Percentiles rank a stretch among this genome's conserved stretches.
phyloP scores from a whole-genome alignment of 2,113 vertebrate species.

The Pelusios castaneus region DNA sequence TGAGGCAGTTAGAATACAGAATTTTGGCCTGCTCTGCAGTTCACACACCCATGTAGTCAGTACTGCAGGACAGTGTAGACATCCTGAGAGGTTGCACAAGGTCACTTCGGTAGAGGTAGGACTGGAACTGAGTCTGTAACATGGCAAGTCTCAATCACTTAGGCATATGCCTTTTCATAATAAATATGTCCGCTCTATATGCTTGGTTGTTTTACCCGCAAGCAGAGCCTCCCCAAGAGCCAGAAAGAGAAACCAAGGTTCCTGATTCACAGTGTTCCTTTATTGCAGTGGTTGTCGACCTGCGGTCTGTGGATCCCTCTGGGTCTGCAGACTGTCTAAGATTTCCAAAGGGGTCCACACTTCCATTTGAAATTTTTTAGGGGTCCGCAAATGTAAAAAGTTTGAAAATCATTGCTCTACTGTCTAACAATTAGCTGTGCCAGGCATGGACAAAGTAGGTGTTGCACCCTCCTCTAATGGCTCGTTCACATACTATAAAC shows the following conservation, averaged over 20 bases:
- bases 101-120: background rate
- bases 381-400: background rate
- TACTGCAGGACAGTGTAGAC: background rate
- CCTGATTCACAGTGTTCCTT: background rate
- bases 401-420: background rate
- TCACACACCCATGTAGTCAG: background rate
- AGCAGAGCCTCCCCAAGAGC: background rate
- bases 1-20: background rate
- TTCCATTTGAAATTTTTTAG: background rate
- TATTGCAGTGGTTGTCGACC: background rate
- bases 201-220: background rate
- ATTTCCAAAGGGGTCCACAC: background rate
- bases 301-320: background rate
- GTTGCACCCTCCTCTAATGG: background rate
- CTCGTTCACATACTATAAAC: background rate
- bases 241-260: background rate
- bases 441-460: background rate
- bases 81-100: background rate
- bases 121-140: background rate
- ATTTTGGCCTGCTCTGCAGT: background rate
- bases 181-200: background rate
- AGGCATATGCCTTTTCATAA: background rate
- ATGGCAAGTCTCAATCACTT: background rate
- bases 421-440: background rate
- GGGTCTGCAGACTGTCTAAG: background rate